Evolutionary conservation across 2,797 vertebrate genomes (phyloP), one percentile per base, ranked within the genome.

Genomic region (Meriones psammophilus): DNA sequence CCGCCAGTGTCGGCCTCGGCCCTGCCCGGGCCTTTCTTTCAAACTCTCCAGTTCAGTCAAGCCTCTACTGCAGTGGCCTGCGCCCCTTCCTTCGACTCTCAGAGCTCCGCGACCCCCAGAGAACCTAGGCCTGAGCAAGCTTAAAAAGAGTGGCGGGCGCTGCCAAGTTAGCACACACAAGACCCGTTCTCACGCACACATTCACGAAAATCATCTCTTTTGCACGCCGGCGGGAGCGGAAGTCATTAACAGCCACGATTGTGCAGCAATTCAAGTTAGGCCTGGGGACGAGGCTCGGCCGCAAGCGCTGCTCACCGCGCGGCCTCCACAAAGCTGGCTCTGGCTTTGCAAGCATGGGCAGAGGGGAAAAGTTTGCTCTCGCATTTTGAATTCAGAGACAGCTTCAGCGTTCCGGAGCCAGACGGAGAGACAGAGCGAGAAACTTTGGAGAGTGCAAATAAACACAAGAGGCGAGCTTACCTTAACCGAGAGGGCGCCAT

Each of bases 391-490:
- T 95, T 95, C 95, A 24, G 50, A 97, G 97, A 96, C 96, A 76
- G 94, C 95, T 96, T 96, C 95, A 94, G 94, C 97, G 92, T 95
- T 90, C 96, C 77, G 91, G 94, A 97, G 62, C 81, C 36, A 88
- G 33, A 73, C 0, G 95, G 94, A 97, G 78, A 60, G 93, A 96
- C 76, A 5, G 9, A 96, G 33, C 20, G 91, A 97, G 66, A 12
- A 97, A 94, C 97, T 98, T 97, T 97, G 95, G 96, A 90, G 97
- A 97, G 97, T 96, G 98, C 97, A 98, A 98, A 98, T 97, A 98
- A 98, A 98, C 98, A 98, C 98, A 98, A 96, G 92, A 98, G 98
- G 97, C 95, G 96, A 99, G 99, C 99, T 99, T 99, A 99, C 99
- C 99, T 99, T 98, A 98, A 99, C 98, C 98, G 94, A 98, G 92